Evolutionary conservation across 2,113 vertebrate species (phyloP).

Genomic region (Zonotrichia leucophrys): DNA sequence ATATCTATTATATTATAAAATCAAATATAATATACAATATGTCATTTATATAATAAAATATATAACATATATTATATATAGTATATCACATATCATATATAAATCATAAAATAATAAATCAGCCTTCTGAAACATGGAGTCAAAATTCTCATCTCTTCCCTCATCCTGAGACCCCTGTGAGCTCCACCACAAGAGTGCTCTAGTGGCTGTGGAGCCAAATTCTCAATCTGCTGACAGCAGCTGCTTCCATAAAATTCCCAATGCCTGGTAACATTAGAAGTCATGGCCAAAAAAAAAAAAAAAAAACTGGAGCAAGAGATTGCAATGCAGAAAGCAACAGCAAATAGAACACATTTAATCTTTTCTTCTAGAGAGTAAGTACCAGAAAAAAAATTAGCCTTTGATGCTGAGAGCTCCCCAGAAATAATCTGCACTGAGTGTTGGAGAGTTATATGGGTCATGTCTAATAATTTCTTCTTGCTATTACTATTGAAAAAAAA

Average conservation of each 20-base stretch:
- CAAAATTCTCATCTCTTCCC: no score
- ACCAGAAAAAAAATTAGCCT: background rate
- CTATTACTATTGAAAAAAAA: background rate
- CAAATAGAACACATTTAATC: background rate
- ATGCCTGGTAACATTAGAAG: background rate
- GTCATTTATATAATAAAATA: no score
- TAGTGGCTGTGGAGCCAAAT: background rate
- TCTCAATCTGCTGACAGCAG: background rate
- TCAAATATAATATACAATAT: no score
- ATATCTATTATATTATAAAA: no score
- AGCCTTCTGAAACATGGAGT: no score
- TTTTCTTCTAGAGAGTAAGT: background rate
- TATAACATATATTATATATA: no score
- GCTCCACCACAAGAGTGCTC: background rate
- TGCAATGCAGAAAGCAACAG: background rate
- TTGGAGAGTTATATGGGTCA: background rate
- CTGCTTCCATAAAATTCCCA: background rate
- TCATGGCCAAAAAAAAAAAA: background rate
- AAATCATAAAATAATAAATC: no score
- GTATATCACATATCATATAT: no score
- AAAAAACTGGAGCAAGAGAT: background rate
- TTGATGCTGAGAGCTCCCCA: background rate
- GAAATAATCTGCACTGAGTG: background rate
- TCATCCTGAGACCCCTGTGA: no score
- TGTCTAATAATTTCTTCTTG: background rate